Conservation (phyloP, 2,888 invertebrate genomes). For the Poecilobothrus nobilitatus region DNA sequence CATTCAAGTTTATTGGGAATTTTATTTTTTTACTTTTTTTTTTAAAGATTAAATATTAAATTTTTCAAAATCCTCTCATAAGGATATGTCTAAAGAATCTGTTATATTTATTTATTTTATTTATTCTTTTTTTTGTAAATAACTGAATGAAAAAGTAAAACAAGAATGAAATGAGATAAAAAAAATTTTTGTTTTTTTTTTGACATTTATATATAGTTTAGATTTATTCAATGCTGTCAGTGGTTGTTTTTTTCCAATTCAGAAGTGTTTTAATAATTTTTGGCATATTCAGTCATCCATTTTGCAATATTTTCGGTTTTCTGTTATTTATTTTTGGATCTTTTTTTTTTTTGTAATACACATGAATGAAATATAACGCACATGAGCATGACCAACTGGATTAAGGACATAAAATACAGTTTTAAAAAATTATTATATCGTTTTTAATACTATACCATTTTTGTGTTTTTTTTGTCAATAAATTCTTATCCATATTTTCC, state of each 20-base stretch:
- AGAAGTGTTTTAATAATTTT: background rate
- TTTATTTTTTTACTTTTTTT: background rate
- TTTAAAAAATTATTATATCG: background rate
- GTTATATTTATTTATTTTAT: too few species aligned
- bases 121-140: too few species aligned
- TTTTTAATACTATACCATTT: background rate
- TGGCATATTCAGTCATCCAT: conserved; percentile 4
- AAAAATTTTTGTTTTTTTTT: too few species aligned
- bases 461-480: background rate
- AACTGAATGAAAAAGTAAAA: too few species aligned
- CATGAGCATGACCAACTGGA: conserved; percentile 1
- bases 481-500: background rate
- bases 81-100: too few species aligned
- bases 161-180: too few species aligned
- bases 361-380: conserved; percentile 3
- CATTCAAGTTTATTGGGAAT: background rate
- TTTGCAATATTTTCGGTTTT: background rate
- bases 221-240: too few species aligned
- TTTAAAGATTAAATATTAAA: background rate
- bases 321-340: too few species aligned
- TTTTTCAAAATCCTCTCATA: background rate
- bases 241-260: background rate
- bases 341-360: background rate
- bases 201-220: too few species aligned
- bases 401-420: conserved; percentile 4